These are phyloP conservation scores for Callimorpha dominula DNA, from an alignment of 2,888 invertebrate genomes.

Conservation along the genomic window DNA sequence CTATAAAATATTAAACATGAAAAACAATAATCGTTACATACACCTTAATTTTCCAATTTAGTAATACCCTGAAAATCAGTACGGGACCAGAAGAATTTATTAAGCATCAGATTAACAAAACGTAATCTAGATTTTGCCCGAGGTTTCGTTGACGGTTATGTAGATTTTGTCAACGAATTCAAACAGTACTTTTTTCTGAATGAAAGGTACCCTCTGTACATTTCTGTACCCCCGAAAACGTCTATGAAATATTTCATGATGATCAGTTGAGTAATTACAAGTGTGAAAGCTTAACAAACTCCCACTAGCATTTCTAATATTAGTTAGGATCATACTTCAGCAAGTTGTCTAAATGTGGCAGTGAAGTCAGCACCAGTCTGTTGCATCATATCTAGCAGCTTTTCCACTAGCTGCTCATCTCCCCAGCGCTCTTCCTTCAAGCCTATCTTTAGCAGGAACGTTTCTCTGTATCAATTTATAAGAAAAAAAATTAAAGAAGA, in stretches of 20 bases:
- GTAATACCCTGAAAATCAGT: too few relatives aligned
- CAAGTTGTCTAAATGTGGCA: constrained; percentile 86
- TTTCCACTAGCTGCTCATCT: constrained; percentile 81
- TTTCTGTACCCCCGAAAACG: background rate
- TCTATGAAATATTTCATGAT: background rate
- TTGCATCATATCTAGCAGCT: constrained; percentile 88
- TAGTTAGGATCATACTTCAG: constrained; percentile 70
- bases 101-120: background rate
- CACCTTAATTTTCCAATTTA: too few relatives aligned
- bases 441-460: constrained; percentile 86
- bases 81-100: background rate
- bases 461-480: constrained; percentile 62
- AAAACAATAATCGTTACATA: background rate
- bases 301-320: background rate
- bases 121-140: too few relatives aligned
- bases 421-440: constrained; percentile 80
- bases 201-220: too few relatives aligned
- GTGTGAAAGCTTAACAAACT: background rate
- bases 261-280: background rate
- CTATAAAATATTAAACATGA: constrained; percentile 46
- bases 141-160: too few relatives aligned
- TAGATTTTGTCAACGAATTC: too few relatives aligned
- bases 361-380: constrained; percentile 89
- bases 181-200: too few relatives aligned
- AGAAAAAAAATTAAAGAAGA: background rate